Conservation (phyloP, 2,113 vertebrate species). For the Embiotoca jacksoni region DNA sequence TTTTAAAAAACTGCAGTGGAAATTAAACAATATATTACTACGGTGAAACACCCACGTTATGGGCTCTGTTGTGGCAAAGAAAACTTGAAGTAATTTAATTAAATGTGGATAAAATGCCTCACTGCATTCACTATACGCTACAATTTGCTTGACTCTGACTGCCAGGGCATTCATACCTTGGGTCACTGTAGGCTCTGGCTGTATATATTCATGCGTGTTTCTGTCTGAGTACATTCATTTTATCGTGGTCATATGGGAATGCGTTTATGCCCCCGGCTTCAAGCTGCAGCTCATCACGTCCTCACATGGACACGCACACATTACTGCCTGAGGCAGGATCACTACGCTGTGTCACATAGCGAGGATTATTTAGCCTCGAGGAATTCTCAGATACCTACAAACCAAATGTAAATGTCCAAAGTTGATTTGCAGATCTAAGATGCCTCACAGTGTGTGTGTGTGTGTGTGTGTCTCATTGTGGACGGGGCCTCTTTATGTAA, state of each 20-base stretch:
- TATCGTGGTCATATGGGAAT: conserved; percentile 18
- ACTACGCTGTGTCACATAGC: conserved; percentile 23
- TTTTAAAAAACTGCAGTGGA: conserved; percentile 53
- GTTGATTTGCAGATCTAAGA: conserved; percentile 27
- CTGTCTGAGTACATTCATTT: conserved; percentile 20
- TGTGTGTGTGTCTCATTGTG: too few species aligned
- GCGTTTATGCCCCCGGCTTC: conserved; percentile 51
- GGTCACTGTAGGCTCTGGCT: not conserved
- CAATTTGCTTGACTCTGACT: not conserved
- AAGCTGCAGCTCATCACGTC: conserved; percentile 44
- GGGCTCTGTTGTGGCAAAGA: conserved; percentile 3
- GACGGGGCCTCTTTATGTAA: conserved; percentile 41
- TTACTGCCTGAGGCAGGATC: conserved; percentile 33
- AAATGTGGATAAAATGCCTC: not conserved
- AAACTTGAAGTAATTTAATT: conserved; percentile 32
- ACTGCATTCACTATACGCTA: not conserved
- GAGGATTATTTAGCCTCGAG: conserved; percentile 16
- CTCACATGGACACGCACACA: conserved; percentile 29
- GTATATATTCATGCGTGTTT: conserved; percentile 2
- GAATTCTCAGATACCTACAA: conserved; percentile 1
- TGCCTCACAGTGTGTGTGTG: conserved; percentile 9
- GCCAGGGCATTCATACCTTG: not conserved
- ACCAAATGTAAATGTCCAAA: conserved; percentile 38
- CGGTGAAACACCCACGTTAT: not conserved
- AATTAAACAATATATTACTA: conserved; percentile 48